Evolutionary conservation across 1,140 invertebrate species (phyloP).

Genomic region (Drosophila setifemur): DNA sequence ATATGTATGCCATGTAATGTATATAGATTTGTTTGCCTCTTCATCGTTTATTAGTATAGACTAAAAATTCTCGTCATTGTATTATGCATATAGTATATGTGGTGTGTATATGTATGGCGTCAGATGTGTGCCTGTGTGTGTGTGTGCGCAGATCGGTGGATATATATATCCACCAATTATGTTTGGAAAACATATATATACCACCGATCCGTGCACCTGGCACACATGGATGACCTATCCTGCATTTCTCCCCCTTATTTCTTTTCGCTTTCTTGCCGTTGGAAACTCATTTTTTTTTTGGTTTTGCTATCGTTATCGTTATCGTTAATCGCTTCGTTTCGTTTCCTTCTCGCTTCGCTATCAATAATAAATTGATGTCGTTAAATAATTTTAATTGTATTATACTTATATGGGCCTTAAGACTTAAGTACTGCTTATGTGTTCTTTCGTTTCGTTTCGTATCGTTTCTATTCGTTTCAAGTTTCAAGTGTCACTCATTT

Average conservation of each 20-base stretch:
- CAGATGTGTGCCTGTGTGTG: background rate
- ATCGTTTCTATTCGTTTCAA: slow-evolving; percentile 18
- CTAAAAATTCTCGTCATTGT: slow-evolving; percentile 57
- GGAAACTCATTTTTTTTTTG: slow-evolving; percentile 8
- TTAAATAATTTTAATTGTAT: slow-evolving; percentile 59
- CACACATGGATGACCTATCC: slow-evolving; percentile 11
- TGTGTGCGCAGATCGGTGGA: slow-evolving; percentile 15
- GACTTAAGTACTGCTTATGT: slow-evolving; percentile 46
- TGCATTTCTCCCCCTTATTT: slow-evolving; percentile 27
- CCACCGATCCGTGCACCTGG: slow-evolving; percentile 7
- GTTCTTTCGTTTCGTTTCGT: slow-evolving; percentile 7
- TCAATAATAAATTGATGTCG: slow-evolving; percentile 61
- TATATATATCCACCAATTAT: background rate
- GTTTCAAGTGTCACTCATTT: slow-evolving; percentile 66
- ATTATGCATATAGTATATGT: slow-evolving; percentile 49
- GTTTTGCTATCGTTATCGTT: slow-evolving; percentile 16
- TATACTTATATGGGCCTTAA: slow-evolving; percentile 62
- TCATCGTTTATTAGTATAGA: slow-evolving; percentile 49
- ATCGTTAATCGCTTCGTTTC: slow-evolving; percentile 20
- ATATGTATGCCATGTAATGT: slow-evolving; percentile 68
- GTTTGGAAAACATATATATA: background rate
- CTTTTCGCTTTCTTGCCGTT: background rate
- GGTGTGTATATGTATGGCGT: slow-evolving; percentile 32
- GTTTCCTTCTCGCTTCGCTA: slow-evolving; percentile 19
- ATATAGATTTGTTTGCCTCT: slow-evolving; percentile 47